A percentile compares a stretch with the other conserved stretches of the same genome.
Evolutionary conservation across 1,140 invertebrate genomes (phyloP).

Genomic region (Gerris buenoi): DNA sequence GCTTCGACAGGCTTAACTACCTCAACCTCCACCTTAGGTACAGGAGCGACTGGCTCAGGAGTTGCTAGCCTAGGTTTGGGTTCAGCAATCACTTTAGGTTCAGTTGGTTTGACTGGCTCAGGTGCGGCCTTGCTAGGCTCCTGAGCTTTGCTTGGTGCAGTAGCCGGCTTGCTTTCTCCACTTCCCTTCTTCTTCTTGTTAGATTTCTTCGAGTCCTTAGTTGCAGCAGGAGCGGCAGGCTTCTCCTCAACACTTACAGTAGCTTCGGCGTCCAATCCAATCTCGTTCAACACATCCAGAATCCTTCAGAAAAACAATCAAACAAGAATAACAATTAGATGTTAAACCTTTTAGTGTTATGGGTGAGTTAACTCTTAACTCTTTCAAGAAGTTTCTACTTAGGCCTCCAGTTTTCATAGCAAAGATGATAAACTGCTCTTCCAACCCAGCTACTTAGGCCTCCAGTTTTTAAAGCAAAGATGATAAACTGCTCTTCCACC

Average conservation of each 20-base stretch:
- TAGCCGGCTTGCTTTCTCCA: neutral
- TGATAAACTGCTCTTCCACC: too few relatives aligned
- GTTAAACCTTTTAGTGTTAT: too few relatives aligned
- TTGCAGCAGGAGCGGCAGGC: neutral
- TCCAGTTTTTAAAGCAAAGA: too few relatives aligned
- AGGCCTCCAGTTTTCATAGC: too few relatives aligned
- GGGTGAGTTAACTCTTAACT: too few relatives aligned
- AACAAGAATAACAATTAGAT: neutral
- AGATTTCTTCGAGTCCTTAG: neutral
- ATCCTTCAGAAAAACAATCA: neutral
- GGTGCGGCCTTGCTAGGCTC: neutral
- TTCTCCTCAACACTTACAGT: neutral
- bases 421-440: too few relatives aligned
- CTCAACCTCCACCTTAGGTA: neutral
- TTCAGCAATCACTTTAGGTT: too few relatives aligned
- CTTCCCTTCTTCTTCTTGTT: slow-evolving; percentile 3
- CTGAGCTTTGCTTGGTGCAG: too few relatives aligned
- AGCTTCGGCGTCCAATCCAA: neutral
- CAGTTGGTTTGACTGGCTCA: neutral
- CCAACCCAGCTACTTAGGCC: too few relatives aligned
- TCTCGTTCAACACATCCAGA: neutral
- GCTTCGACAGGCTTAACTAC: neutral
- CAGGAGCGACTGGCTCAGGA: too few relatives aligned
- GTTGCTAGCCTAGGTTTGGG: too few relatives aligned
- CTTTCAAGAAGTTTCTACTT: too few relatives aligned